phyloP scores from a whole-genome alignment of 2,113 vertebrate species.

The Platycercus adscitus region DNA sequence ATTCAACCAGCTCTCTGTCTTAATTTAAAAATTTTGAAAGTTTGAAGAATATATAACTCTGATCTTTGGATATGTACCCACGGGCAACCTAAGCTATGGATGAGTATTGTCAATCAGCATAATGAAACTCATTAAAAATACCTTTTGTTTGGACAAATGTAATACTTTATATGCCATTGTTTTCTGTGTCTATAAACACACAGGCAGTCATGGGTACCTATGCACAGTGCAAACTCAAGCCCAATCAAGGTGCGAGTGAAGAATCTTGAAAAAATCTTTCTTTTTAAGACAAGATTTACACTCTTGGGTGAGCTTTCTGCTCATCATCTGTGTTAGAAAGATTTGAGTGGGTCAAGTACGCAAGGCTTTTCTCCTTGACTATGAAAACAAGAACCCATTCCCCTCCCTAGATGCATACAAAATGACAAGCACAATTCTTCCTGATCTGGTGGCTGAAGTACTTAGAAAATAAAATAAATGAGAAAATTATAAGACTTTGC shows the following conservation, averaged over 20 bases:
- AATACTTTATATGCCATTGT: neutral
- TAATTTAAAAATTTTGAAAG: neutral
- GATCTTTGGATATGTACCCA: neutral
- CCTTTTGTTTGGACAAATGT: neutral
- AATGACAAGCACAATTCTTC: neutral
- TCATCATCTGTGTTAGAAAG: neutral
- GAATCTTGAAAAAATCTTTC: neutral
- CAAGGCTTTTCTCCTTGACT: neutral
- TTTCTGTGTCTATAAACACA: neutral
- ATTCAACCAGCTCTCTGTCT: neutral
- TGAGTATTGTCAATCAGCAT: neutral
- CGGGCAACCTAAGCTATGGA: neutral
- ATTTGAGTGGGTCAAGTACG: neutral
- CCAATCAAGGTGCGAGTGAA: neutral
- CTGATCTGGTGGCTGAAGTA: neutral
- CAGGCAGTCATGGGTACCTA: neutral
- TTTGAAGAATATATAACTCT: neutral
- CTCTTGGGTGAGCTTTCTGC: neutral
- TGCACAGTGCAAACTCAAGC: neutral
- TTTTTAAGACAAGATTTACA: conserved; percentile 11
- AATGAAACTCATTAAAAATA: neutral
- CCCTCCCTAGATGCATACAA: neutral
- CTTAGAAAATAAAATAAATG: neutral
- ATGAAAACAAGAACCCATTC: neutral
- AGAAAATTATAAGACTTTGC: neutral